A percentile compares a stretch with the other conserved stretches of the same genome.
These are phyloP conservation scores for Heliothis virescens DNA, from an alignment of 1,140 invertebrate genomes.

Conservation along the genomic window DNA sequence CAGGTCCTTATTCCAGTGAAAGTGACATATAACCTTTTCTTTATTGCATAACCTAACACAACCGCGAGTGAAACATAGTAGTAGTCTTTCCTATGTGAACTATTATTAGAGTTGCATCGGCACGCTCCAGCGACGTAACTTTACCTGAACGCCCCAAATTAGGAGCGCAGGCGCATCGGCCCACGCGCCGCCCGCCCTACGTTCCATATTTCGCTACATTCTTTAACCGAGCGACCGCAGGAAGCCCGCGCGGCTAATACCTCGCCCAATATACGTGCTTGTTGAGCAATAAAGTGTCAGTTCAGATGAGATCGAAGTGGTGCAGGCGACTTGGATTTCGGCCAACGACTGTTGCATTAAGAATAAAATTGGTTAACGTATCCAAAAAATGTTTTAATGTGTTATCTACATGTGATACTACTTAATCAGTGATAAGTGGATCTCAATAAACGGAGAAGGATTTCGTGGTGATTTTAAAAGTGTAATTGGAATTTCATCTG, in stretches of 20 bases:
- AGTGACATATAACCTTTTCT: slow-evolving; percentile 69
- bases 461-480: slow-evolving; percentile 14
- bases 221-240: slow-evolving; percentile 57
- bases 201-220: slow-evolving; percentile 55
- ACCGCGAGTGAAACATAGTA: slow-evolving; percentile 72
- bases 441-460: slow-evolving; percentile 19
- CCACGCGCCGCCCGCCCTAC: slow-evolving; percentile 74
- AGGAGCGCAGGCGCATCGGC: slow-evolving; percentile 73
- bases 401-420: slow-evolving; percentile 50
- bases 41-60: slow-evolving; percentile 56
- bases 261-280: slow-evolving; percentile 68
- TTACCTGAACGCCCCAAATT: slow-evolving; percentile 86
- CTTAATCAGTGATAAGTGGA: slow-evolving; percentile 50
- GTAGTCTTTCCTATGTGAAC: slow-evolving; percentile 74
- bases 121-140: slow-evolving; percentile 80
- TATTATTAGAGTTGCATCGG: slow-evolving; percentile 81
- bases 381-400: slow-evolving; percentile 64
- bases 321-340: slow-evolving; percentile 79
- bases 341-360: slow-evolving; percentile 77
- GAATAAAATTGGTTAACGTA: slow-evolving; percentile 71
- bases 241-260: slow-evolving; percentile 64
- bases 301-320: slow-evolving; percentile 73
- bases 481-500: slow-evolving; percentile 18
- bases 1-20: slow-evolving; percentile 83
- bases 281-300: slow-evolving; percentile 77